These are phyloP conservation scores for Liasis olivaceus DNA, from an alignment of 2,797 vertebrate species.

Conservation along the genomic window DNA sequence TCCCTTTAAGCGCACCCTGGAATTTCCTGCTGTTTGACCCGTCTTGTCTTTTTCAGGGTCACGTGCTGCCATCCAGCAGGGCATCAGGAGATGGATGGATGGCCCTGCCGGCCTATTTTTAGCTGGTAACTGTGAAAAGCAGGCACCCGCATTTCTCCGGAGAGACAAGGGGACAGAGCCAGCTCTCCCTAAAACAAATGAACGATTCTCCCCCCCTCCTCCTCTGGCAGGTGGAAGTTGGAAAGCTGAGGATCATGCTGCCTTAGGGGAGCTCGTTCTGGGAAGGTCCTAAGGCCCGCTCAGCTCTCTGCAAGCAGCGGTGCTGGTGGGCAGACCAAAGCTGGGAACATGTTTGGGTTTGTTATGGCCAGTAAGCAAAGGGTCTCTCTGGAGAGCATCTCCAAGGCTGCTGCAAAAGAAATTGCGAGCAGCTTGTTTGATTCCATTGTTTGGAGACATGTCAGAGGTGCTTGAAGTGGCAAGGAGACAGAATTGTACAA, in stretches of 20 bases:
- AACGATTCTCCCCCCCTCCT: conserved; percentile 6
- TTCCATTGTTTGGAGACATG: neutral
- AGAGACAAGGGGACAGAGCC: neutral
- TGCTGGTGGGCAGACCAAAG: conserved; percentile 34
- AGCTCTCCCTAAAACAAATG: neutral
- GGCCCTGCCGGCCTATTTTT: no score
- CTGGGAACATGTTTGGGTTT: neutral
- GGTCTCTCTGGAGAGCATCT: neutral
- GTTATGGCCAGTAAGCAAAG: neutral
- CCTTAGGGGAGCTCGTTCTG: neutral
- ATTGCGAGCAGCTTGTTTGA: neutral
- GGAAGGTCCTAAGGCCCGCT: neutral
- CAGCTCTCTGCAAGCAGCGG: neutral
- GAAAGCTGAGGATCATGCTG: neutral
- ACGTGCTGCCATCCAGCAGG: no score
- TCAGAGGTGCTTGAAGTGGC: neutral
- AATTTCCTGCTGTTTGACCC: no score
- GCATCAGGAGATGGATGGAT: no score
- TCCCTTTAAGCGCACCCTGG: no score
- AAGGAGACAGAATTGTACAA: neutral
- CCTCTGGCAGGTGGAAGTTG: conserved; percentile 21
- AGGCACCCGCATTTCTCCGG: no score
- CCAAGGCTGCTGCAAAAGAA: conserved; percentile 28
- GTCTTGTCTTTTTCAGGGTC: no score
- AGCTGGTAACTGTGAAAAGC: no score